Percentiles rank a stretch among this genome's conserved stretches.
Conservation (phyloP, 2,888 invertebrate species). For the Plagiodera versicolora region DNA sequence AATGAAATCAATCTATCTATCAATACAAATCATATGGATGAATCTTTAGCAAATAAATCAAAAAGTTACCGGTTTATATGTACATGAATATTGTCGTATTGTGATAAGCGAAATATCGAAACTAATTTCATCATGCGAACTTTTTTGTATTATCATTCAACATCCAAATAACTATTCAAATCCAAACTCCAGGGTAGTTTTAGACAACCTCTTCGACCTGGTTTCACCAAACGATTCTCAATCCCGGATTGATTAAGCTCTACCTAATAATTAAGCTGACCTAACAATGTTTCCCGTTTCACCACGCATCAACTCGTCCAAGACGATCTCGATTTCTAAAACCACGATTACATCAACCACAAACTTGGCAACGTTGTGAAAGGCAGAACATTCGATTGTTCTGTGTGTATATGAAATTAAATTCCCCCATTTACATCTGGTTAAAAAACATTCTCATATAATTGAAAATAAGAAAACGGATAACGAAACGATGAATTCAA, state of each 20-base stretch:
- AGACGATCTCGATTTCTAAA: not conserved
- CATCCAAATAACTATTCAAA: too few relatives aligned
- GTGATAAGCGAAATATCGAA: too few relatives aligned
- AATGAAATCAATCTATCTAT: too few relatives aligned
- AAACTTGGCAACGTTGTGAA: not conserved
- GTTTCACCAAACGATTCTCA: not conserved
- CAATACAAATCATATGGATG: too few relatives aligned
- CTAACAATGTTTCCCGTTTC: not conserved
- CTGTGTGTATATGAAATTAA: not conserved
- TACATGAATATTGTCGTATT: too few relatives aligned
- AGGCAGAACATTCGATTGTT: too few relatives aligned
- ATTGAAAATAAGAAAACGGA: not conserved
- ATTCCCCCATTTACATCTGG: too few relatives aligned
- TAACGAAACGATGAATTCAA: not conserved
- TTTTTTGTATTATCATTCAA: too few relatives aligned
- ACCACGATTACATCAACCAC: not conserved
- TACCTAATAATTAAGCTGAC: not conserved
- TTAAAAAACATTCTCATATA: not conserved
- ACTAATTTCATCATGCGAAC: too few relatives aligned
- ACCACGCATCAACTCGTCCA: not conserved
- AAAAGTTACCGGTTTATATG: too few relatives aligned
- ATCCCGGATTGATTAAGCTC: not conserved
- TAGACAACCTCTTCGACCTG: not conserved
- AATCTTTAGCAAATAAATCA: too few relatives aligned
- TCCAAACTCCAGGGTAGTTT: too few relatives aligned